Conservation (phyloP, 2,888 invertebrate genomes). For the Diplolepis rosae region DNA sequence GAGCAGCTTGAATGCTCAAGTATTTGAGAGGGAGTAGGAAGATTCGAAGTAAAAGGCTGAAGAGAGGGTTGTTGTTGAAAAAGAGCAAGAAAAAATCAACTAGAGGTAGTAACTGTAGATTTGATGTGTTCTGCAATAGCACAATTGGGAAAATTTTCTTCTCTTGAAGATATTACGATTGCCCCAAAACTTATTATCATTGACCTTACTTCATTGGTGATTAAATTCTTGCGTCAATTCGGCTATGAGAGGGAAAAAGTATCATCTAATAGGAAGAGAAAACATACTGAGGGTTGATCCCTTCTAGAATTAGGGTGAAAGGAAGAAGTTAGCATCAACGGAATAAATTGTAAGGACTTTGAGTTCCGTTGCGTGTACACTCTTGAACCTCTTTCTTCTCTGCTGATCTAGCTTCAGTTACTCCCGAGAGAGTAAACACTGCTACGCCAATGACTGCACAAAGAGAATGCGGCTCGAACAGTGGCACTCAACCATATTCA, state of each 20-base stretch:
- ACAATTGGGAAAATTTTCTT: not conserved
- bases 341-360: constrained; percentile 14
- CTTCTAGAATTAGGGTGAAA: not conserved
- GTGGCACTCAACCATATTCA: constrained; percentile 56
- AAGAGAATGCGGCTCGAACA: constrained; percentile 61
- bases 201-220: not conserved
- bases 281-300: not conserved
- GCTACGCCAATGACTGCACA: constrained; percentile 65
- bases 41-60: not conserved
- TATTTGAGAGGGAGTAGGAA: constrained; percentile 45
- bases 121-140: not conserved
- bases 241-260: not conserved
- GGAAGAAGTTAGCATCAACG: constrained; percentile 1
- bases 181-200: not conserved
- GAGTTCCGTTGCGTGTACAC: constrained; percentile 9
- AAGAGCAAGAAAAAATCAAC: not conserved
- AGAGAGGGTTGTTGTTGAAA: not conserved
- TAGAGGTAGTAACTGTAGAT: not conserved
- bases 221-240: not conserved
- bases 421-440: constrained; percentile 56
- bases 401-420: constrained; percentile 55
- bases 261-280: not conserved
- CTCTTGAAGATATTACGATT: not conserved
- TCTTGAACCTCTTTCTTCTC: constrained; percentile 50
- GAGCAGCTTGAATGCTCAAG: constrained; percentile 51